A percentile compares a stretch with the other conserved stretches of the same genome.
Conservation (phyloP, 1,140 invertebrate genomes). For the Tetragonula clypearis region DNA sequence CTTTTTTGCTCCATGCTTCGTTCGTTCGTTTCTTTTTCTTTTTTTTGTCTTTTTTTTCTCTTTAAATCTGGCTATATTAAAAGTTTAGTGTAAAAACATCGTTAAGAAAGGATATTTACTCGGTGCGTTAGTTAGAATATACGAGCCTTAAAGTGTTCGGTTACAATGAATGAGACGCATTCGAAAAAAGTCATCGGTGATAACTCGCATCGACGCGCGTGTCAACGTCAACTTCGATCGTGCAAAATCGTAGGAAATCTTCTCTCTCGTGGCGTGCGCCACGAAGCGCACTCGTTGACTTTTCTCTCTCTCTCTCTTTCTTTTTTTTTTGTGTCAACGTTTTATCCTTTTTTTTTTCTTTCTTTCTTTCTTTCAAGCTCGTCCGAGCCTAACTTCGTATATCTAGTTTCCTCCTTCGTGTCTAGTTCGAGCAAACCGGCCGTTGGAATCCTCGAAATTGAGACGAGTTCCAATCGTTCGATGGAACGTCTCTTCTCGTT, state of each 20-base stretch:
- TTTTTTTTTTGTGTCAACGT: conserved; percentile 7
- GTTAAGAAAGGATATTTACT: conserved; percentile 41
- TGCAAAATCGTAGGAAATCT: conserved; percentile 67
- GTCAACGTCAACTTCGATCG: conserved; percentile 58
- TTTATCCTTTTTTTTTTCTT: neutral
- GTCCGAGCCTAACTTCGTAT: conserved; percentile 50
- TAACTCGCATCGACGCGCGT: conserved; percentile 28
- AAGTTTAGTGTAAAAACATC: conserved; percentile 62
- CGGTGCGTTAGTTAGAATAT: conserved; percentile 47
- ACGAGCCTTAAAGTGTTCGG: conserved; percentile 37
- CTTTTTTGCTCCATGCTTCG: conserved; percentile 5
- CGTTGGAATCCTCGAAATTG: neutral
- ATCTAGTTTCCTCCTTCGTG: conserved; percentile 33
- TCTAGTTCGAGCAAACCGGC: conserved; percentile 43
- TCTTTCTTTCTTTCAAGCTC: neutral
- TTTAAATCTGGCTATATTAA: conserved; percentile 54
- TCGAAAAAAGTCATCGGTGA: conserved; percentile 34
- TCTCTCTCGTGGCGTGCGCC: neutral
- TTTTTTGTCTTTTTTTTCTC: neutral
- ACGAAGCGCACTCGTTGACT: conserved; percentile 5
- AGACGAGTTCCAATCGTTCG: no score
- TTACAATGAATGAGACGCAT: conserved; percentile 35
- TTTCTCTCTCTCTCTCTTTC: neutral
- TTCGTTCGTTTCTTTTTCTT: neutral
- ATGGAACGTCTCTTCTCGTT: neutral